Evolutionary conservation across 2,113 vertebrate species (phyloP).

Genomic region (Chionis minor): DNA sequence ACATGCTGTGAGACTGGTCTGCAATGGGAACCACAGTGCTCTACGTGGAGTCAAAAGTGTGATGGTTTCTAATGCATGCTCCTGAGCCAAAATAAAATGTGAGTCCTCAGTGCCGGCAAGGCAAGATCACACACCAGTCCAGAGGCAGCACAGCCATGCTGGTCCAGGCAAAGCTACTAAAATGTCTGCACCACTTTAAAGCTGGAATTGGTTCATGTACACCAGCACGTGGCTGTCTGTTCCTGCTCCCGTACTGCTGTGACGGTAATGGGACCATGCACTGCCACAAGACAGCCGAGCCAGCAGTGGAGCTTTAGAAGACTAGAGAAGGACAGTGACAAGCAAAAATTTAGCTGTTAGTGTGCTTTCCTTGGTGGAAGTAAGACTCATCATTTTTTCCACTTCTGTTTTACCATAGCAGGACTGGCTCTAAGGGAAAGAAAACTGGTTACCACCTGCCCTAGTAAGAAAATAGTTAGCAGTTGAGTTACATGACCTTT

Average conservation of each 20-base stretch:
- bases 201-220: background rate
- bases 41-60: background rate
- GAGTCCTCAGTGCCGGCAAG: background rate
- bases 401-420: background rate
- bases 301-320: background rate
- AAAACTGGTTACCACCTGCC: background rate
- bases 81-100: background rate
- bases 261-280: accelerated
- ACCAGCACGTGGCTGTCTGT: background rate
- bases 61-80: accelerated
- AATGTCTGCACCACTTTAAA: background rate
- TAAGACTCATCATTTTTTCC: accelerated
- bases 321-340: background rate
- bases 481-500: background rate
- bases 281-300: background rate
- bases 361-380: background rate
- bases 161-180: background rate
- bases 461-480: background rate
- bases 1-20: background rate
- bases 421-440: background rate
- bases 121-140: background rate
- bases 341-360: background rate
- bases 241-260: accelerated
- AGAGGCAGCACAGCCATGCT: background rate
- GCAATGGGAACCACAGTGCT: background rate